These are phyloP conservation scores for Drosophila vallismaia DNA, from an alignment of 2,888 invertebrate genomes.

Conservation along the genomic window DNA sequence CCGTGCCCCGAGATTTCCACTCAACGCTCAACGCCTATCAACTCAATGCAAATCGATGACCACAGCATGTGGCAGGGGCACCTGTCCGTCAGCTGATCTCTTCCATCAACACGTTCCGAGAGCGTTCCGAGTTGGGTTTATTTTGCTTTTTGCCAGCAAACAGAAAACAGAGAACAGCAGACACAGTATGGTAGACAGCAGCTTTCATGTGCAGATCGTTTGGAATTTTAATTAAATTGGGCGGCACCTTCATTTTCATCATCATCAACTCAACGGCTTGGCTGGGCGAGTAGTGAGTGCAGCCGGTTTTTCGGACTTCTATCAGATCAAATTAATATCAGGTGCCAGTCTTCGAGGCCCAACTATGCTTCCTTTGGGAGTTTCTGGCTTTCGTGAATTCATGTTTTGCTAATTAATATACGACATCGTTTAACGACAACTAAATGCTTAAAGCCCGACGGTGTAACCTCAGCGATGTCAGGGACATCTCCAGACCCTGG, in stretches of 20 bases:
- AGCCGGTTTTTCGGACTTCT: conserved; percentile 35
- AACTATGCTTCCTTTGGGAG: conserved; percentile 1
- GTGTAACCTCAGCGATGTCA: conserved; percentile 36
- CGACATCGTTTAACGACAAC: conserved; percentile 65
- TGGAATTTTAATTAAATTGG: conserved; percentile 82
- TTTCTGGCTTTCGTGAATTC: conserved; percentile 61
- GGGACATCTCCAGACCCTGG: conserved; percentile 15
- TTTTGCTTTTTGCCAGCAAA: conserved; percentile 13
- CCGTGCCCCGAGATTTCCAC: conserved; percentile 5
- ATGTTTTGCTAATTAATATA: conserved; percentile 80
- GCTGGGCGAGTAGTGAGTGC: conserved; percentile 16
- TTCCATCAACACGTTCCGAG: conserved; percentile 70
- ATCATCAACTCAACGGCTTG: conserved; percentile 59
- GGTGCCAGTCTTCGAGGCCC: conserved; percentile 50
- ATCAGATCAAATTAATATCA: conserved; percentile 68
- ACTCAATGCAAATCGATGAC: conserved; percentile 68
- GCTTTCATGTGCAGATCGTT: conserved; percentile 75
- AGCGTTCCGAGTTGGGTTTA: conserved; percentile 52
- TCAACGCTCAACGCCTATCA: conserved; percentile 7
- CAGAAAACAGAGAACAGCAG: background rate
- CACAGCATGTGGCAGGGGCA: conserved; percentile 19
- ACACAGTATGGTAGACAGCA: conserved; percentile 3
- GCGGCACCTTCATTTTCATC: conserved; percentile 81
- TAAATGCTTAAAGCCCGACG: conserved; percentile 58
- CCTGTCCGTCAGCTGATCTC: conserved; percentile 63